These are phyloP conservation scores for Eupithecia exiguata DNA, from an alignment of 2,888 invertebrate genomes.

Conservation along the genomic window DNA sequence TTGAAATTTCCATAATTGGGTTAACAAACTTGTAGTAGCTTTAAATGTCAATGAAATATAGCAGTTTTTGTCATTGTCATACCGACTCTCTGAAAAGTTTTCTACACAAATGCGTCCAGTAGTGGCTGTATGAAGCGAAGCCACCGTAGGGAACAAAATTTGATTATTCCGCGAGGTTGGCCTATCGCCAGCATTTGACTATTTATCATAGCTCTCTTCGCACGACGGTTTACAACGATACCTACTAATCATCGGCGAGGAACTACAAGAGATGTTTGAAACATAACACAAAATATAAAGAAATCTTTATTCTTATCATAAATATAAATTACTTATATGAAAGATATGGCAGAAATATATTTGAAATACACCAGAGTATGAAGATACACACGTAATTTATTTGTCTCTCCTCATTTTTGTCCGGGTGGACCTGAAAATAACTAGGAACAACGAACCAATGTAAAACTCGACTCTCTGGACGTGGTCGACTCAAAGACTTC, in stretches of 20 bases:
- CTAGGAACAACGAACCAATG: too few relatives aligned
- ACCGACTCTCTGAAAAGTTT: conserved; percentile 2
- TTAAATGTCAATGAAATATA: not conserved
- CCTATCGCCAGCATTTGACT: conserved; percentile 80
- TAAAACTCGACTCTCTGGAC: too few relatives aligned
- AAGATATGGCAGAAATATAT: too few relatives aligned
- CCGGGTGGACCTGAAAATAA: too few relatives aligned
- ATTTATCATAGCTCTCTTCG: conserved; percentile 79
- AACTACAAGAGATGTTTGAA: conserved; percentile 59
- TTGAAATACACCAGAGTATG: too few relatives aligned
- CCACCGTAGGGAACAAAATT: conserved; percentile 76
- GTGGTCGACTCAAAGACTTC: too few relatives aligned
- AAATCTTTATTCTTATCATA: too few relatives aligned
- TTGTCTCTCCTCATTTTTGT: too few relatives aligned
- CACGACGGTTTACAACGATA: conserved; percentile 79
- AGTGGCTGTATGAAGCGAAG: conserved; percentile 61
- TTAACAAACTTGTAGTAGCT: too few relatives aligned
- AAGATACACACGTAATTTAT: too few relatives aligned
- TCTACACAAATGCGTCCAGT: not conserved
- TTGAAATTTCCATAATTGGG: too few relatives aligned
- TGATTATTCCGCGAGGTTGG: conserved; percentile 83
- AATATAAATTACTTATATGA: too few relatives aligned
- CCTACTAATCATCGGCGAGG: conserved; percentile 72
- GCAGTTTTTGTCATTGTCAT: not conserved
- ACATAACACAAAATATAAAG: conserved; percentile 30